These are phyloP conservation scores for Apocrypta bakeri DNA, from an alignment of 1,140 invertebrate genomes.

Conservation along the genomic window DNA sequence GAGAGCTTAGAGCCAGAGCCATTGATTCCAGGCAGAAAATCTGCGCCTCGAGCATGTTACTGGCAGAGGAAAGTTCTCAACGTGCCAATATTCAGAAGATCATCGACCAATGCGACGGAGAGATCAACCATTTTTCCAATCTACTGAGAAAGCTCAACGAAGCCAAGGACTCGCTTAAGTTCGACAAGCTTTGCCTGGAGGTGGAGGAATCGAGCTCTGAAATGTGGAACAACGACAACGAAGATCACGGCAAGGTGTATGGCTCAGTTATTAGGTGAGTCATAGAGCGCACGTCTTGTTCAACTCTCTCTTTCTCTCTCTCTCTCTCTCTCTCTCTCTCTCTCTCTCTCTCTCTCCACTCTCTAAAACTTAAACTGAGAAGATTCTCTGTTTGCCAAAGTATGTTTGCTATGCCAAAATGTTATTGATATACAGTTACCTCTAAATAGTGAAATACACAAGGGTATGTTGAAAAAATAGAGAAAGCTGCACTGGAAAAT, in stretches of 20 bases:
- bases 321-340: not conserved
- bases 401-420: too few species aligned
- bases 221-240: too few species aligned
- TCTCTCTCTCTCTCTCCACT: not conserved
- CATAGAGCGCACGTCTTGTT: not conserved
- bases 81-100: not conserved
- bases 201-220: too few species aligned
- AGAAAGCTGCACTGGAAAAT: too few species aligned
- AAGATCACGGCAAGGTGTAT: not conserved
- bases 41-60: not conserved
- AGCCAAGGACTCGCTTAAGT: not conserved
- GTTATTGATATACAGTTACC: too few species aligned
- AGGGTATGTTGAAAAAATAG: too few species aligned
- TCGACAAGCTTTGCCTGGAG: constrained; percentile 20
- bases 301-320: not conserved
- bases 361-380: too few species aligned
- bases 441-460: too few species aligned
- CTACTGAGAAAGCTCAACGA: constrained; percentile 7
- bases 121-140: not conserved
- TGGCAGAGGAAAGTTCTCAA: not conserved
- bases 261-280: constrained; percentile 1
- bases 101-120: constrained; percentile 13
- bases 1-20: not conserved
- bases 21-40: constrained; percentile 4
- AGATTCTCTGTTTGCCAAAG: too few species aligned